Conservation (phyloP, 2,797 vertebrate genomes). For the Acrocephalus scirpaceus region DNA sequence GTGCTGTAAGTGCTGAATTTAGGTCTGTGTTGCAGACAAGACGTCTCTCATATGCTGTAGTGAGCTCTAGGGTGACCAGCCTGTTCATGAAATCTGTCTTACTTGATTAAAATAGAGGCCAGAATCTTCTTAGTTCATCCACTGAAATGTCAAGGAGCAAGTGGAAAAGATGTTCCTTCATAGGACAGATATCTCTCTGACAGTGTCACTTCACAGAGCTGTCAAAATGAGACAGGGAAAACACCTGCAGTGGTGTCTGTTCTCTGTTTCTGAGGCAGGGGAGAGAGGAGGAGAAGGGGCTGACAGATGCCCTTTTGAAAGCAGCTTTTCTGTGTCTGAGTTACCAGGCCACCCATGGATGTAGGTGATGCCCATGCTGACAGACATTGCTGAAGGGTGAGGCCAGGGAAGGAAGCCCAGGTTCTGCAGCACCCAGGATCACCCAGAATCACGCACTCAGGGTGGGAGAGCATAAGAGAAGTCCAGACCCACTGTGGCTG, state of each 20-base stretch:
- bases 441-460: neutral
- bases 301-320: neutral
- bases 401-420: neutral
- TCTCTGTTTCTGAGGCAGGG: neutral
- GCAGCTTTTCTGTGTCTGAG: neutral
- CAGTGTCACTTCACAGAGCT: neutral
- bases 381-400: neutral
- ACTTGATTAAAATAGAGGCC: neutral
- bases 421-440: neutral
- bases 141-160: neutral
- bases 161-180: neutral
- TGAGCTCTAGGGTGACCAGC: neutral
- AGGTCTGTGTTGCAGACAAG: neutral
- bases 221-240: neutral
- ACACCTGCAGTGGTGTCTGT: neutral
- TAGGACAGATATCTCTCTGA: neutral
- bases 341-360: neutral
- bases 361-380: neutral
- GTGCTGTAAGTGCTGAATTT: neutral
- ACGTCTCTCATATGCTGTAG: neutral
- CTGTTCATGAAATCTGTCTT: neutral
- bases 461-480: neutral
- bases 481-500: neutral
- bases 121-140: neutral
- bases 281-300: neutral